A percentile compares a stretch with the other conserved stretches of the same genome.
These are phyloP conservation scores for Hypsibius dujardini DNA, from an alignment of 1,140 invertebrate genomes.

Conservation along the genomic window DNA sequence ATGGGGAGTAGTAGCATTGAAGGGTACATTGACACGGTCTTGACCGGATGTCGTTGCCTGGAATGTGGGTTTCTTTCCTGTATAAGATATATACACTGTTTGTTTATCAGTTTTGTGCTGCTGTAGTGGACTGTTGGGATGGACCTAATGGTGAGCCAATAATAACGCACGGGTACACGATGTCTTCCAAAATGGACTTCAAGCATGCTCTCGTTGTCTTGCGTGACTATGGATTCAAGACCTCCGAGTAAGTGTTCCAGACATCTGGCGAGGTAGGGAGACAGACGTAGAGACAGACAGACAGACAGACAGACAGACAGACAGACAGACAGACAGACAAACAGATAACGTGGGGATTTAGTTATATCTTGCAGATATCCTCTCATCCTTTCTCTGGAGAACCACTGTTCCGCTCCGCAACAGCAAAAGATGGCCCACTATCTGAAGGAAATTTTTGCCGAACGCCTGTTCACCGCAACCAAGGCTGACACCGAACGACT, in stretches of 20 bases:
- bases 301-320: too few species aligned
- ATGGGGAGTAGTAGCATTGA: conserved; percentile 16
- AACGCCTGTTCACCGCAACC: neutral
- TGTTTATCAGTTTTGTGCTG: conserved; percentile 14
- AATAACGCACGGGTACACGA: conserved; percentile 42
- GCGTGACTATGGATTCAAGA: conserved; percentile 32
- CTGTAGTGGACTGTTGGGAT: conserved; percentile 43
- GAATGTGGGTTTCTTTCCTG: neutral
- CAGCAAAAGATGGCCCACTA: conserved; percentile 29
- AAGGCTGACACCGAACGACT: neutral
- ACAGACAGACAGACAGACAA: too few species aligned
- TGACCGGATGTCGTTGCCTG: conserved; percentile 17
- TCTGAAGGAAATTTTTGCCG: conserved; percentile 26
- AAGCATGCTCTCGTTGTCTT: conserved; percentile 39
- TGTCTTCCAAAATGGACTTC: conserved; percentile 41
- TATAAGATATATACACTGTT: neutral
- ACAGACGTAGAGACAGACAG: too few species aligned
- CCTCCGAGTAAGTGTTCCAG: conserved; percentile 31
- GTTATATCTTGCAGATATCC: conserved; percentile 24
- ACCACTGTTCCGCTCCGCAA: conserved; percentile 32
- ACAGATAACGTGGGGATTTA: conserved; percentile 20
- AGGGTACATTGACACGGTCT: conserved; percentile 16
- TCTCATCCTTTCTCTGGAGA: conserved; percentile 34
- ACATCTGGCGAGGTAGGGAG: too few species aligned
- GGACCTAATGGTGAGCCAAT: conserved; percentile 40